Evolutionary conservation across 64 coral and sea anemone genomes (phyloP).

Genomic region (Acropora tenuis): DNA sequence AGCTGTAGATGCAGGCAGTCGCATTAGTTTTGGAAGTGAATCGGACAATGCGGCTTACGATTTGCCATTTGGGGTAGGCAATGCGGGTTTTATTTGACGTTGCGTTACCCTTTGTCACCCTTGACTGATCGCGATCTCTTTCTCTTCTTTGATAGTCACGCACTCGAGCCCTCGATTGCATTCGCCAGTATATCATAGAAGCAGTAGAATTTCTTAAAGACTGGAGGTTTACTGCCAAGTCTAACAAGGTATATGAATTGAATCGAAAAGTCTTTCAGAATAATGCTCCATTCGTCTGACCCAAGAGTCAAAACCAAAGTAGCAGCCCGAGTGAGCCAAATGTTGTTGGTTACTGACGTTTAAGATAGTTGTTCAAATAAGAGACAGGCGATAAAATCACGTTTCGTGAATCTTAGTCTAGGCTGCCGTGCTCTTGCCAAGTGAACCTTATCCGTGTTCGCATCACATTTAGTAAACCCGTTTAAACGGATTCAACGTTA

Average conservation of each 20-base stretch:
- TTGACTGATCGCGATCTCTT: not conserved
- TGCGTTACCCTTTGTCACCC: not conserved
- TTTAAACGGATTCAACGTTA: too few relatives aligned
- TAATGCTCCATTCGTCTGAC: too few relatives aligned
- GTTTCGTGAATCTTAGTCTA: too few relatives aligned
- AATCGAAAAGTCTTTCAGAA: too few relatives aligned
- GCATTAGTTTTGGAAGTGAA: conserved; percentile 81
- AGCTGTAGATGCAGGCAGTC: conserved; percentile 92
- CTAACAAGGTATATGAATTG: conserved; percentile 70
- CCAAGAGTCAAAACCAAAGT: too few relatives aligned
- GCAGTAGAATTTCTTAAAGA: conserved; percentile 93
- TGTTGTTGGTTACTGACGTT: too few relatives aligned
- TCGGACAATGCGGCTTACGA: conserved; percentile 69
- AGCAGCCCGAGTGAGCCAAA: too few relatives aligned
- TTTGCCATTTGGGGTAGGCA: conserved; percentile 66
- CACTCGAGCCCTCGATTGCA: conserved; percentile 93
- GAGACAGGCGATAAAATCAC: too few relatives aligned
- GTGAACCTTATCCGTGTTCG: too few relatives aligned
- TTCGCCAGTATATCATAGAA: conserved; percentile 81
- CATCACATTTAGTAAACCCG: too few relatives aligned
- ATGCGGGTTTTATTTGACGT: not conserved
- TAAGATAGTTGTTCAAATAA: too few relatives aligned
- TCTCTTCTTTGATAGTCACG: conserved; percentile 46
- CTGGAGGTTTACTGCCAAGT: conserved; percentile 91
- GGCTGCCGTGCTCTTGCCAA: too few relatives aligned